A percentile compares a stretch with the other conserved stretches of the same genome.
Conservation (phyloP, 2,797 vertebrate species). For the Gila robusta region DNA sequence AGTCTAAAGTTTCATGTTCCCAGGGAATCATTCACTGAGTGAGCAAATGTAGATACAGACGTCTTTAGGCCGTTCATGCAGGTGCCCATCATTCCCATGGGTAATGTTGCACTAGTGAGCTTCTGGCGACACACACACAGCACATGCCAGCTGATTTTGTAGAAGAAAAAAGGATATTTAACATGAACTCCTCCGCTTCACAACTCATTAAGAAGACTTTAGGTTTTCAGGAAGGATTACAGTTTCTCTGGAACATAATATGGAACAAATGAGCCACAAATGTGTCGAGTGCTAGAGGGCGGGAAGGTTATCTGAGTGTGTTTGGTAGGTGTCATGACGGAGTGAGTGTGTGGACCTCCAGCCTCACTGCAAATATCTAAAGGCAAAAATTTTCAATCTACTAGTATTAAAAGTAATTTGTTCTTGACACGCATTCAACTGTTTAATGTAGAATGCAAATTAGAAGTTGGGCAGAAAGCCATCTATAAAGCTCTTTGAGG, state of each 20-base stretch:
- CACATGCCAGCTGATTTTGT: neutral
- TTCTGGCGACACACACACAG: conserved; percentile 13
- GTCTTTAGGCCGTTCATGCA: conserved; percentile 5
- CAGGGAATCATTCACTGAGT: conserved; percentile 7
- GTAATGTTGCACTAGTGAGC: neutral
- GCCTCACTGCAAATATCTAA: neutral
- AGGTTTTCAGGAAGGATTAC: conserved; percentile 30
- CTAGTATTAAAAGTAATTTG: neutral
- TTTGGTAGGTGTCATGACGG: conserved; percentile 3
- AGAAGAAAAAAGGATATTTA: conserved; percentile 5
- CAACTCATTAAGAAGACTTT: conserved; percentile 10
- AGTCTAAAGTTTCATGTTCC: conserved; percentile 24
- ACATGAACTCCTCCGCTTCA: neutral
- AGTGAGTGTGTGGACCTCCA: neutral
- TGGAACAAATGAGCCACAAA: conserved; percentile 26
- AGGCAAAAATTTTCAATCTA: neutral
- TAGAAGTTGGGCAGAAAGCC: neutral
- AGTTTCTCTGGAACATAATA: conserved; percentile 30
- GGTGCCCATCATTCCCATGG: conserved; percentile 24
- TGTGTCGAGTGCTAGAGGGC: conserved; percentile 8
- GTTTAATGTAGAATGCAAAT: neutral
- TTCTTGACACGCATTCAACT: neutral
- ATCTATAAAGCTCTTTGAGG: neutral
- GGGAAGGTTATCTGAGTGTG: conserved; percentile 23
- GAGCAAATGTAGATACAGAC: neutral